These are phyloP conservation scores for Neofelis nebulosa DNA, from an alignment of 2,113 vertebrate genomes.

Conservation along the genomic window DNA sequence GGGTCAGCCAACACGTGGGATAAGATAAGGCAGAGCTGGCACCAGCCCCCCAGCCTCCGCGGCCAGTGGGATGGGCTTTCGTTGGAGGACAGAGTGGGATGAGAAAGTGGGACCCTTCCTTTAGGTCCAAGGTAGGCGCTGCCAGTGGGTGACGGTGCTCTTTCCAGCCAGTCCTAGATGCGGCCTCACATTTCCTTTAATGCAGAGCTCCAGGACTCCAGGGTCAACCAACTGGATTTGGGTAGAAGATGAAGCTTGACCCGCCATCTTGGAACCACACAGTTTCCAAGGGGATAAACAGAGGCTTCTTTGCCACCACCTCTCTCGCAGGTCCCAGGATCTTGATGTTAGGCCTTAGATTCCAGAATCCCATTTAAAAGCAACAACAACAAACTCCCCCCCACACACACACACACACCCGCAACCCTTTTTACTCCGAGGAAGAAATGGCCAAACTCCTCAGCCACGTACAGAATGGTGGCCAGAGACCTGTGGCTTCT, in stretches of 20 bases:
- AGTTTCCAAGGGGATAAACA: neutral
- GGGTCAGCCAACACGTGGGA: neutral
- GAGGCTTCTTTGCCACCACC: neutral
- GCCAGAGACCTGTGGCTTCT: neutral
- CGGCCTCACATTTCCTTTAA: neutral
- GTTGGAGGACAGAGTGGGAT: neutral
- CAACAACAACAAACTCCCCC: neutral
- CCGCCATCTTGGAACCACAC: neutral
- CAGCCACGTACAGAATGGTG: neutral
- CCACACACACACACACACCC: too few species aligned
- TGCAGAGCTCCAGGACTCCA: neutral
- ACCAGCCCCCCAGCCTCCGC: neutral
- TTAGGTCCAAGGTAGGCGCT: neutral
- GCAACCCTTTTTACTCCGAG: neutral
- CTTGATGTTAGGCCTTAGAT: neutral
- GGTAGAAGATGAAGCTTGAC: neutral
- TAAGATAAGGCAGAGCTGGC: neutral
- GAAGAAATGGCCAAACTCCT: neutral
- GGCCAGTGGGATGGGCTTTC: neutral
- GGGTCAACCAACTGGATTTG: neutral
- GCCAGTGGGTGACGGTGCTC: neutral
- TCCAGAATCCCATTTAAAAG: neutral
- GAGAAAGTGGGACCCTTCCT: neutral
- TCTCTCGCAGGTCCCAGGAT: neutral
- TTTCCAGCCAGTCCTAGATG: neutral